phyloP scores from a whole-genome alignment of 2,113 vertebrate species.

The Uria aalge region DNA sequence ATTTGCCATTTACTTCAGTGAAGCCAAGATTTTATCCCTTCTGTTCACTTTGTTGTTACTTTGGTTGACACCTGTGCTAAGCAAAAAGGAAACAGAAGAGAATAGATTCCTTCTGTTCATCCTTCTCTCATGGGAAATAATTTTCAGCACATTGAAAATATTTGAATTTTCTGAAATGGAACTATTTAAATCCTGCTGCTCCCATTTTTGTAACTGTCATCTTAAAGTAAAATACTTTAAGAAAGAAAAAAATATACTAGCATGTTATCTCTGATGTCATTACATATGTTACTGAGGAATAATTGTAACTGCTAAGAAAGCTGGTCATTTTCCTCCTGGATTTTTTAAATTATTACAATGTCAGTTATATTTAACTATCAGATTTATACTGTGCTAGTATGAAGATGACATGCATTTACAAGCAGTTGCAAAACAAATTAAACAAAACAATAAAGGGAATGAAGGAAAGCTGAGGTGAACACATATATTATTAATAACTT shows the following conservation, averaged over 20 bases:
- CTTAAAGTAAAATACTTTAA: neutral
- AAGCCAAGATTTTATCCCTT: constrained; percentile 2
- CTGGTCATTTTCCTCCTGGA: neutral
- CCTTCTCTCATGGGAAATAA: neutral
- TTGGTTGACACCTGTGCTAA: neutral
- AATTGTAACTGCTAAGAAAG: neutral
- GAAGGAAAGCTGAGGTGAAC: neutral
- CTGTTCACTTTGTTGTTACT: neutral
- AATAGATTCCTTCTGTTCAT: neutral
- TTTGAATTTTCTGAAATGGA: neutral
- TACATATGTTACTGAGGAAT: neutral
- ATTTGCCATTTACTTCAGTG: neutral
- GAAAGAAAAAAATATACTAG: neutral
- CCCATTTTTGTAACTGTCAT: neutral
- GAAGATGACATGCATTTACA: neutral
- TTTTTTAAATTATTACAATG: neutral
- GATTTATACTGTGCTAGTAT: neutral
- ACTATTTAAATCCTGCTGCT: neutral
- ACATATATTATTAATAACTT: neutral
- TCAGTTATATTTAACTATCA: neutral
- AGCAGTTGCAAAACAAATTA: neutral
- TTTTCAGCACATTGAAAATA: neutral
- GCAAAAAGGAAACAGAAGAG: neutral
- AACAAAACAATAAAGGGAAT: neutral
- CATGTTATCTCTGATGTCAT: neutral